Conservation (phyloP, 2,797 vertebrate species). For the Sebastes oblongus region DNA sequence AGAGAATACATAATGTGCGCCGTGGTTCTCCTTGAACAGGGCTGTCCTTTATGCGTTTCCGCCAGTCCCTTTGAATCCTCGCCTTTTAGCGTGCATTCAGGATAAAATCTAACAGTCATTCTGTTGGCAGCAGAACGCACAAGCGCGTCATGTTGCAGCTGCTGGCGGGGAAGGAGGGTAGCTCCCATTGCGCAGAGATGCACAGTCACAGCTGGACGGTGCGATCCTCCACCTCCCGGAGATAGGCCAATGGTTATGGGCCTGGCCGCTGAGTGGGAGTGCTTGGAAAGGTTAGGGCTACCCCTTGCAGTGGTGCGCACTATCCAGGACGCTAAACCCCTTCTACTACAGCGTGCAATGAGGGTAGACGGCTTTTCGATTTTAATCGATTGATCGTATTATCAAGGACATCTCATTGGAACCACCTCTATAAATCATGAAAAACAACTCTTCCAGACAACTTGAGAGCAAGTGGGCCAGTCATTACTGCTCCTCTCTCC, state of each 20-base stretch:
- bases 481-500: neutral
- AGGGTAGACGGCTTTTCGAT: no score
- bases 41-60: neutral
- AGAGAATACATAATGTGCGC: neutral
- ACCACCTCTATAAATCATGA: neutral
- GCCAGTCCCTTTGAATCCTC: no score
- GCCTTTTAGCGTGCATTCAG: no score
- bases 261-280: neutral
- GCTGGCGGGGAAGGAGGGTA: neutral
- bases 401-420: neutral
- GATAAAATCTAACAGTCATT: no score
- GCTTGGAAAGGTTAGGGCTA: neutral
- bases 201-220: neutral
- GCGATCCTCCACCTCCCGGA: neutral
- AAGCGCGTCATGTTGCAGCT: neutral
- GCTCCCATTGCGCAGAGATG: neutral
- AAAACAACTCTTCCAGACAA: neutral
- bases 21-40: neutral
- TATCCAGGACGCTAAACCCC: neutral
- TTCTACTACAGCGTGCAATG: no score
- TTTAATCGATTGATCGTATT: neutral
- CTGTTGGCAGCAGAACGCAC: no score
- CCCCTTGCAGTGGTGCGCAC: neutral
- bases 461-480: neutral
- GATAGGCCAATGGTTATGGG: neutral